Base-by-base conservation (phyloP, 2,888 invertebrate genomes). In the Apoda limacodes region DNA sequence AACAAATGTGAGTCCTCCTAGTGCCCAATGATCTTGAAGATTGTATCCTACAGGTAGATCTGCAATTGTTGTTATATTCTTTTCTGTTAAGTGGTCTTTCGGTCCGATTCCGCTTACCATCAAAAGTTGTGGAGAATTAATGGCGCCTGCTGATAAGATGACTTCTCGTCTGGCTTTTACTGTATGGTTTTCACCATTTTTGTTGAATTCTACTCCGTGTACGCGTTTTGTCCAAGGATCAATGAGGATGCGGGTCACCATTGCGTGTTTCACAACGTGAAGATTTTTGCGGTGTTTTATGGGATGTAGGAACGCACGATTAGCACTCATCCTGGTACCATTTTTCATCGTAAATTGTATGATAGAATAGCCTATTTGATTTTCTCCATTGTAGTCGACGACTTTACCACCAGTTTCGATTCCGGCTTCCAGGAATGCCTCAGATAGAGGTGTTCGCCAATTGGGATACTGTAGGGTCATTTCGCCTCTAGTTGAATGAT, bases 61-160 rank as follows among this genome's bases (percentile, higher is more conserved):
- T 13, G 82, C 75, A 24, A 88, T 48, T 0, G 88, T 69, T 4
- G 82, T 71, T 5, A 89, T 84, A 1, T 80, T 83, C 27, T 83
- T 60, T 13, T 85, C 70, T 12, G 66, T 50, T 9, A 90, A 68
- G 48, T 90, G 87, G 2, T 82, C 64, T 25, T 52, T 64, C 0
- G 89, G 88, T 4, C 90, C 90, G 5, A 93, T 81, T 2, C 94
- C 94, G 9, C 92, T 90, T 11, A 93, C 60, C 89, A 93, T 88
- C 22, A 95, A 71, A 22, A 94, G 55, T 52, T 94, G 93, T 0
- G 93, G 92, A 2, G 91, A 86, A 48, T 89, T 88, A 24, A 94
- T 82, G 2, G 92, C 80, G 2, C 94, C 94, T 2, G 89, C 91
- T 10, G 89, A 87, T 9, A 95, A 53, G 40, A 94, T 88, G 0